A percentile compares a stretch with the other conserved stretches of the same genome.
phyloP scores from a whole-genome alignment of 2,797 vertebrate genomes.

The Sitta carolinensis region DNA sequence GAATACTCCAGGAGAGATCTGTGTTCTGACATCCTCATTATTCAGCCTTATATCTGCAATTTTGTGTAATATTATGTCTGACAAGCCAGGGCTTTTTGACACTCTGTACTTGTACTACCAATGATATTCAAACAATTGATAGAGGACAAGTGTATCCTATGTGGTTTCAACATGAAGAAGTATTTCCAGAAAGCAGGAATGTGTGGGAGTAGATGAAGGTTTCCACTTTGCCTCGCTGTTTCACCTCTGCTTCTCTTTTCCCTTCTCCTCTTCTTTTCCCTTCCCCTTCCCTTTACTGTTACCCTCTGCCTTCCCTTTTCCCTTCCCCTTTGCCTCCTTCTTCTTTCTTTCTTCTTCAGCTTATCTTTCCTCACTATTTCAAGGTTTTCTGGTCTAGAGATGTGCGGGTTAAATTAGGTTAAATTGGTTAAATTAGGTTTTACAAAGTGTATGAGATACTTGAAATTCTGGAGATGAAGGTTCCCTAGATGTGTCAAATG shows the following conservation, averaged over 20 bases:
- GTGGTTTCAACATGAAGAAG: not conserved
- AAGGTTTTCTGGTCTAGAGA: not conserved
- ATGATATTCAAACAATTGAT: not conserved
- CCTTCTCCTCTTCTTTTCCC: too few species aligned
- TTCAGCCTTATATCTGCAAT: not conserved
- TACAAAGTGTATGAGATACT: not conserved
- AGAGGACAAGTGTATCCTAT: not conserved
- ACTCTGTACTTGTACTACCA: not conserved
- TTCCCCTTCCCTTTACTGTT: not conserved
- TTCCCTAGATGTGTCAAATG: not conserved
- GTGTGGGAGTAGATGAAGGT: accelerated
- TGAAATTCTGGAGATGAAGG: not conserved
- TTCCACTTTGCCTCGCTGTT: not conserved
- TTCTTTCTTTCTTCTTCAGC: too few species aligned
- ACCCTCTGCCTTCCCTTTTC: not conserved
- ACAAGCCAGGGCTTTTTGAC: not conserved
- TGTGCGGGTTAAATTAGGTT: not conserved
- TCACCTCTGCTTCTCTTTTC: not conserved
- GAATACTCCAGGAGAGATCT: not conserved
- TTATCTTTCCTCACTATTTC: not conserved
- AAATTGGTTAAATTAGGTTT: not conserved
- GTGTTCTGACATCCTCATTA: not conserved
- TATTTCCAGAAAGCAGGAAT: not conserved
- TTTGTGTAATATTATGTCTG: not conserved
- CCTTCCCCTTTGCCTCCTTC: too few species aligned